These are phyloP conservation scores for Etheostoma perlongum DNA, from an alignment of 2,797 vertebrate species.

Conservation along the genomic window DNA sequence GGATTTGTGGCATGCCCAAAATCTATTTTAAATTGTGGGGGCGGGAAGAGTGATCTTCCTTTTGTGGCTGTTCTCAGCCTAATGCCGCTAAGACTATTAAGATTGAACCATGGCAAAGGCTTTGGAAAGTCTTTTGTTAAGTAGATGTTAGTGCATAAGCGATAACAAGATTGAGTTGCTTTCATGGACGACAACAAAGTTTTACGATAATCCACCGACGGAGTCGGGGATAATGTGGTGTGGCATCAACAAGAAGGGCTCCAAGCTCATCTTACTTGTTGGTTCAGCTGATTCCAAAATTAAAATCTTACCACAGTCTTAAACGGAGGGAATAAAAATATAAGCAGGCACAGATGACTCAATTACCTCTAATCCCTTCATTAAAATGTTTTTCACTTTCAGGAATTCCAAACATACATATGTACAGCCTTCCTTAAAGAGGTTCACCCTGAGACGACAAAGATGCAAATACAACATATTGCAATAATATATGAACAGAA, in stretches of 20 bases:
- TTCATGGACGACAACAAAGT: conserved; percentile 77
- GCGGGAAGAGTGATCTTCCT: conserved; percentile 70
- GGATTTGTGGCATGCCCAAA: conserved; percentile 67
- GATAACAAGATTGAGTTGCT: conserved; percentile 81
- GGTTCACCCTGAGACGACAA: conserved; percentile 10
- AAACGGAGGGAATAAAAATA: conserved; percentile 38
- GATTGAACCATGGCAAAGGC: conserved; percentile 78
- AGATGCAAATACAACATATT: neutral
- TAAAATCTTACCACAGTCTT: conserved; percentile 24
- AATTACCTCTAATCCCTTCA: conserved; percentile 47
- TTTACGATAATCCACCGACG: conserved; percentile 77
- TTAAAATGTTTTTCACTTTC: conserved; percentile 39
- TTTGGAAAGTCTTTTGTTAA: conserved; percentile 77
- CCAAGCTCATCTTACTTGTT: conserved; percentile 34
- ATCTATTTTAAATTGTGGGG: conserved; percentile 81
- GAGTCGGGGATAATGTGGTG: conserved; percentile 42
- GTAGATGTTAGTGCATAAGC: conserved; percentile 72
- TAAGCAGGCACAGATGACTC: conserved; percentile 41
- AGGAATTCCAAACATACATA: conserved; percentile 33
- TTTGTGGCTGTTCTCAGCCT: conserved; percentile 75
- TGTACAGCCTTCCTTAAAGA: neutral
- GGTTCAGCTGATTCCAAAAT: conserved; percentile 36
- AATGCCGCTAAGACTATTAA: conserved; percentile 81
- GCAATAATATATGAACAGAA: neutral
- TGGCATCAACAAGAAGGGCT: conserved; percentile 43